Conservation (phyloP, 1,140 invertebrate genomes). For the Glossosoma conforme region DNA sequence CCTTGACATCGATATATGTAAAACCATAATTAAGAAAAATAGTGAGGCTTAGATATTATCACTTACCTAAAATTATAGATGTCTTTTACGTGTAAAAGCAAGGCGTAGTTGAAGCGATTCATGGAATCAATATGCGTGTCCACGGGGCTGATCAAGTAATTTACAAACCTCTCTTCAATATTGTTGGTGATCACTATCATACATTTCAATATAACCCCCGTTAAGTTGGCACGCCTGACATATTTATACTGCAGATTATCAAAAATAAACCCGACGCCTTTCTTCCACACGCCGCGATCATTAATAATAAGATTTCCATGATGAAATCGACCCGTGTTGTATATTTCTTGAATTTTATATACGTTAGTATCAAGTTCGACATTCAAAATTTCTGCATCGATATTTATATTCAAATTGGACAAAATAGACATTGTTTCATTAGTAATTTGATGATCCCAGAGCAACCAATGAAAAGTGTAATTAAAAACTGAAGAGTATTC, state of each 20-base stretch:
- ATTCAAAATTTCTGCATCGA: conserved; percentile 24
- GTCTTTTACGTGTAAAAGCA: conserved; percentile 53
- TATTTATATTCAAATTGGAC: conserved; percentile 19
- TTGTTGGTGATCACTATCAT: conserved; percentile 46
- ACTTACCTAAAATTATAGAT: conserved; percentile 60
- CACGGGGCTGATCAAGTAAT: conserved; percentile 49
- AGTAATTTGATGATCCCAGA: conserved; percentile 3
- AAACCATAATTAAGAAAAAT: no score
- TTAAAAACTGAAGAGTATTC: conserved; percentile 17
- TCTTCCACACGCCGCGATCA: conserved; percentile 16
- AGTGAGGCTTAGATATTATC: background rate
- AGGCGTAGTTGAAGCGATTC: conserved; percentile 55
- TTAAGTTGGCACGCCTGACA: conserved; percentile 32
- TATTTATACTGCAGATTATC: conserved; percentile 19
- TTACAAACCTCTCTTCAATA: conserved; percentile 47
- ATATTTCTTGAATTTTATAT: conserved; percentile 24
- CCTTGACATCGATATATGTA: no score
- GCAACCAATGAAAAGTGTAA: conserved; percentile 20
- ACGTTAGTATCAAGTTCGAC: background rate
- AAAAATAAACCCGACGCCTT: background rate
- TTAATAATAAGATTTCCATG: conserved; percentile 14
- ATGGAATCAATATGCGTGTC: conserved; percentile 56
- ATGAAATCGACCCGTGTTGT: conserved; percentile 21
- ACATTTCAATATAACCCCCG: conserved; percentile 37
- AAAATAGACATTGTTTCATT: conserved; percentile 4